Evolutionary conservation across 37 sponge, comb jelly and placozoan genomes (phyloP).

Genomic region (Chondrosia reniformis): DNA sequence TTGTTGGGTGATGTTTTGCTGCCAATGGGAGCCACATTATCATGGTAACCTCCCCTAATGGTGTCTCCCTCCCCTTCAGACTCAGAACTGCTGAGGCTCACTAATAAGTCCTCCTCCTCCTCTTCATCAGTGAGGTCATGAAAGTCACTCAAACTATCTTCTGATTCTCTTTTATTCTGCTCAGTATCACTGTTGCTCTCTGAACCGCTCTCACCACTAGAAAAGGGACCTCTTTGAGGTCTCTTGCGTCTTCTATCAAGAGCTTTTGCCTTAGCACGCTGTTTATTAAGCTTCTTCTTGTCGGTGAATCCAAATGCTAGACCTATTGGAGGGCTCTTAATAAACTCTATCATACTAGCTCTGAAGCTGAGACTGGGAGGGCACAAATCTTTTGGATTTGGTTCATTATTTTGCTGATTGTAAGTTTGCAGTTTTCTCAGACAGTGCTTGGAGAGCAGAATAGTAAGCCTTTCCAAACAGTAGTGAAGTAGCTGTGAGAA

Average conservation of each 20-base stretch:
- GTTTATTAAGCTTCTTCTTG: neutral
- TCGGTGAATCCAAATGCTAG: neutral
- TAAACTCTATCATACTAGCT: neutral
- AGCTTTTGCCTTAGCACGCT: neutral
- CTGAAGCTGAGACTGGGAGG: too few relatives aligned
- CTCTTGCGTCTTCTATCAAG: neutral
- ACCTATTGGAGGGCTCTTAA: neutral
- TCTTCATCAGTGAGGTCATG: slow-evolving; percentile 16
- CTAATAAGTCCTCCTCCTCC: slow-evolving; percentile 1
- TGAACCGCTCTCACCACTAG: neutral
- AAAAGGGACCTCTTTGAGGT: neutral
- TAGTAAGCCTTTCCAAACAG: neutral
- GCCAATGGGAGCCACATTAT: neutral
- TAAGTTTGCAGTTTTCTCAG: neutral
- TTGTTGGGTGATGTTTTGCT: neutral
- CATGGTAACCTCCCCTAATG: too few relatives aligned
- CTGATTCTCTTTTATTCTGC: neutral
- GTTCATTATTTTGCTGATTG: neutral
- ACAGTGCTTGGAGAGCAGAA: neutral
- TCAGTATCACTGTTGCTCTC: neutral
- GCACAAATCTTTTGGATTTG: neutral
- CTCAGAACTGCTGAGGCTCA: slow-evolving; percentile 19
- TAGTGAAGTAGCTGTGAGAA: slow-evolving; percentile 53
- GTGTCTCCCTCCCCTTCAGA: slow-evolving; percentile 21
- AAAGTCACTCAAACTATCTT: slow-evolving; percentile 14